These are phyloP conservation scores for Gastrophysa polygoni DNA, from an alignment of 2,888 invertebrate genomes.

Conservation along the genomic window DNA sequence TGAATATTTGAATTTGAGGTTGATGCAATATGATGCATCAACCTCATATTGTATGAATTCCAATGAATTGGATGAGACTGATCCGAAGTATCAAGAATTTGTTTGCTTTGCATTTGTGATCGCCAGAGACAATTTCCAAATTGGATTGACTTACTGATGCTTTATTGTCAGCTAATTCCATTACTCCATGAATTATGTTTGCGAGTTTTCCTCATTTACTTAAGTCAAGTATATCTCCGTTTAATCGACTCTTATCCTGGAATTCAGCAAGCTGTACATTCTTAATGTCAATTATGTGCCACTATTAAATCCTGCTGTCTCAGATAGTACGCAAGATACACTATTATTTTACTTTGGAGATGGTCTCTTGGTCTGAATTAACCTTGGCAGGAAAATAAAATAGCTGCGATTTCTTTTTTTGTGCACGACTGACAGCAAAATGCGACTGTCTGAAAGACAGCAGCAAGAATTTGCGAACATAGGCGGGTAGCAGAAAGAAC, in stretches of 20 bases:
- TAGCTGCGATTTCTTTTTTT: conserved; percentile 47
- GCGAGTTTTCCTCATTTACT: conserved; percentile 20
- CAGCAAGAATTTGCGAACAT: conserved; percentile 52
- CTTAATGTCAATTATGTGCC: conserved; percentile 49
- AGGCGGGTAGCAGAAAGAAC: conserved; percentile 9
- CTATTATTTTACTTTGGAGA: conserved; percentile 57
- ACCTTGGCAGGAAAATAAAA: conserved; percentile 60
- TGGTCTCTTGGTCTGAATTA: conserved; percentile 55
- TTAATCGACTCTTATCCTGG: conserved; percentile 33
- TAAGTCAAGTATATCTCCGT: conserved; percentile 26
- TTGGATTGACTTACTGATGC: no score
- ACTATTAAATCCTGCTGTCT: conserved; percentile 55
- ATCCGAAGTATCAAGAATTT: no score
- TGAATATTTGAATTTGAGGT: no score
- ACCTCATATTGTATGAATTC: no score
- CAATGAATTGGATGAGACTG: no score
- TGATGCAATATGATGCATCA: no score
- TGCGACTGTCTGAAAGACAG: conserved; percentile 56
- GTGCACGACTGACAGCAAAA: conserved; percentile 57
- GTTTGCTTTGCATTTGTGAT: no score
- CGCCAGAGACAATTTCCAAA: no score
- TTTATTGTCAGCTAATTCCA: background rate
- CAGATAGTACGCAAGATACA: conserved; percentile 55
- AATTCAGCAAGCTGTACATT: conserved; percentile 39
- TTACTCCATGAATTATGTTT: background rate